A percentile compares a stretch with the other conserved stretches of the same genome.
Conservation (phyloP, 2,888 invertebrate genomes). For the Achlya flavicornis region DNA sequence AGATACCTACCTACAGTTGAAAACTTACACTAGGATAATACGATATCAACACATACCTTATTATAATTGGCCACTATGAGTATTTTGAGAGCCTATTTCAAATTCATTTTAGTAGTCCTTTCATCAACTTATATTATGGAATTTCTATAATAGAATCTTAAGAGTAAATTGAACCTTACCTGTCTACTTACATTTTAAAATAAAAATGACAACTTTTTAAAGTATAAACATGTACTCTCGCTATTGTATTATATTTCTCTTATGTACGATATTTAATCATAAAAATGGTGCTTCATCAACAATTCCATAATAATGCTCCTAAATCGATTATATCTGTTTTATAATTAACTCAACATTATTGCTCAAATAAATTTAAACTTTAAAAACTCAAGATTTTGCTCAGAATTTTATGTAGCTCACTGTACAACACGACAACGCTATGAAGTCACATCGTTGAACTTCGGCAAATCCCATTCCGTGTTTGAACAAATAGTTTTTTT, state of each 20-base stretch:
- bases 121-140: background rate
- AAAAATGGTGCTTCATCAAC: background rate
- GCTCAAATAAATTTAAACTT: background rate
- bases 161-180: too few relatives aligned
- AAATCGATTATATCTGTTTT: background rate
- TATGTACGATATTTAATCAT: conserved; percentile 3
- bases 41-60: background rate
- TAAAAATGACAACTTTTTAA: too few relatives aligned
- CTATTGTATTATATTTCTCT: background rate
- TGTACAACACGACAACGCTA: background rate
- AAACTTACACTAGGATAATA: background rate
- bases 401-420: background rate
- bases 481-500: too few relatives aligned
- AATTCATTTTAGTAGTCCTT: background rate
- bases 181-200: too few relatives aligned
- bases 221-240: background rate
- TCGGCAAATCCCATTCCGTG: background rate
- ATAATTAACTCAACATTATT: background rate
- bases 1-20: background rate
- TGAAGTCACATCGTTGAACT: background rate
- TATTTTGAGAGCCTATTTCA: background rate
- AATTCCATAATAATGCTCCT: conserved; percentile 7
- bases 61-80: background rate
- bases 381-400: background rate
- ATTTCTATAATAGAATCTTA: background rate